Evolutionary conservation across 2,113 vertebrate species (phyloP).

Genomic region (Pyrgilauda ruficollis): DNA sequence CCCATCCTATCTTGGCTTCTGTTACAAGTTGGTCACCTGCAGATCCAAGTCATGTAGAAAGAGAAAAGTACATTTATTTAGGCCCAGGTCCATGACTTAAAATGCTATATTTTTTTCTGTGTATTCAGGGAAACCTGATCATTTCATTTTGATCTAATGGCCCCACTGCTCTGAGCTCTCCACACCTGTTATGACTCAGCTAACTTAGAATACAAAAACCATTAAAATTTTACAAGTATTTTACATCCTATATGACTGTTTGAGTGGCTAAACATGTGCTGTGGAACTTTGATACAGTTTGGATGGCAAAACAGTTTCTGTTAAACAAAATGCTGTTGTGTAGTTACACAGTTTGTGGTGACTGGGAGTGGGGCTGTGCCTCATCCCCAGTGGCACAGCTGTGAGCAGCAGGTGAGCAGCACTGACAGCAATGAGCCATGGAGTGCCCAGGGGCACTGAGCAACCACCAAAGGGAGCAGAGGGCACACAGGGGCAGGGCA

Average conservation of each 20-base stretch:
- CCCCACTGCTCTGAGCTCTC: neutral
- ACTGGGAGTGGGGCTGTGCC: neutral
- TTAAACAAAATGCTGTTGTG: neutral
- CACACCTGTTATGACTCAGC: neutral
- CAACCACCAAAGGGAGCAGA: neutral
- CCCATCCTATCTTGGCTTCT: neutral
- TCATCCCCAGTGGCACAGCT: neutral
- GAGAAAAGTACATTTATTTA: neutral
- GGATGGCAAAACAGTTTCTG: neutral
- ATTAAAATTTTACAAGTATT: neutral
- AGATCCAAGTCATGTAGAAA: neutral
- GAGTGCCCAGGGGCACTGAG: neutral
- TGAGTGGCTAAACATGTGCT: neutral
- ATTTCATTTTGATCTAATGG: neutral
- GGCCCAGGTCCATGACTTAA: neutral
- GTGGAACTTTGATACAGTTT: neutral
- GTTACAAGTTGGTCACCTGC: neutral
- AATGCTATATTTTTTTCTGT: neutral
- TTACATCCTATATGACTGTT: neutral
- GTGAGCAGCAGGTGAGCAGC: neutral
- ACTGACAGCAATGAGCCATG: neutral
- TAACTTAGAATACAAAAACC: neutral
- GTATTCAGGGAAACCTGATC: neutral
- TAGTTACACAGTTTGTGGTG: neutral
- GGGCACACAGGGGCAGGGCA: neutral